Evolutionary conservation across 2,888 invertebrate species (phyloP), one percentile per base, ranked within the genome.

Genomic region (Drosophila meridionalis): DNA sequence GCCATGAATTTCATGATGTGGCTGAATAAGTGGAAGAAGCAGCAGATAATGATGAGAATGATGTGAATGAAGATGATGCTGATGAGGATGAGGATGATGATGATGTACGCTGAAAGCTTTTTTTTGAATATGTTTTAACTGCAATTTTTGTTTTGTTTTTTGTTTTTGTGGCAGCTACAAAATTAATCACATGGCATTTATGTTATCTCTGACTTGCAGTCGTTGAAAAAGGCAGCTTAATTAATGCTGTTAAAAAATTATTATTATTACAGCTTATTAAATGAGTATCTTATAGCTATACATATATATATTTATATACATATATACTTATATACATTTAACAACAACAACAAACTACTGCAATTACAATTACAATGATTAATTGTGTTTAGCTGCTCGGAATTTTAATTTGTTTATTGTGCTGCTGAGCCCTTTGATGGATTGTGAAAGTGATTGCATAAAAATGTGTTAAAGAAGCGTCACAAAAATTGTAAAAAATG

Each of bases 401-500:
- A 79, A 83, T 77, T 86, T 86, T 71, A 86, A 84, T 84, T 83
- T 83, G 65, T 74, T 68, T 69, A 79, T 76, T 70, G 63, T 66
- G 47, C 58, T 48, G 52, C 36, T 50, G 68, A 65, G 65, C 65
- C 72, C 62, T 69, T 79, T 79, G 79, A 79, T 80, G 71, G 63
- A 60, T 81, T 87, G 85, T 85, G 85, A 86, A 86, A 86, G 88
- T 87, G 88, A 79, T 85, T 87, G 85, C 85, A 71, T 81, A 87
- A 86, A 80, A 68, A 55, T 47, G 52, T 56, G n/a, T n/a, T 32
- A 56, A 56, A 56, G 42, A 56, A 56, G 42, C 53, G 14, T 42
- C 47, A 48, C 52, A 7, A 34, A 43, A 66, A 66, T 43, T 20
- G 8, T 50, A 5, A 45, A n/a, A n/a, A 58, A 30, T n/a, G 20